Percentiles rank a stretch among this genome's conserved stretches.
Evolutionary conservation across 2,797 vertebrate genomes (phyloP).

Genomic region (Enteromius afrohamiltoni): DNA sequence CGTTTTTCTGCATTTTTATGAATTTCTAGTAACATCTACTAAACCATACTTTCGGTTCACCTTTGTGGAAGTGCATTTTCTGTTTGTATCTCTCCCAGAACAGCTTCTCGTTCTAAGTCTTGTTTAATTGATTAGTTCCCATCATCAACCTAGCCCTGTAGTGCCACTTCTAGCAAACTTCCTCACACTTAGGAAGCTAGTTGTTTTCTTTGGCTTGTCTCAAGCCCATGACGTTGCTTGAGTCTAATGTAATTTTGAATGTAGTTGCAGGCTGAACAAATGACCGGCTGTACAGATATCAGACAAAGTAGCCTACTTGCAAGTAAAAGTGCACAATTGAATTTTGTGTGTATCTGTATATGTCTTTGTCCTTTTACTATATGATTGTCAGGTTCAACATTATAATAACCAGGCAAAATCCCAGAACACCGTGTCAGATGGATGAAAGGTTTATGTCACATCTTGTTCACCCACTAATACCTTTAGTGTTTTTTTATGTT

Average conservation of each 20-base stretch:
- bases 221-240: background rate
- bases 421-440: background rate
- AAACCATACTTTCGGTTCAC: background rate
- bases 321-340: background rate
- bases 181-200: background rate
- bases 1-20: background rate
- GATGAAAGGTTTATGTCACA: conserved; percentile 12
- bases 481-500: background rate
- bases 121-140: background rate
- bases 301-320: background rate
- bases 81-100: background rate
- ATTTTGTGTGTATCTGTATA: background rate
- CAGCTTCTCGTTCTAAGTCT: background rate
- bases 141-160: background rate
- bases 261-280: background rate
- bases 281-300: background rate
- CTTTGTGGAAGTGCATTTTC: background rate
- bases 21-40: conserved; percentile 4
- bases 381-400: background rate
- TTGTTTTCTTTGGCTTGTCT: background rate
- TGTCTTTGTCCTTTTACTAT: background rate
- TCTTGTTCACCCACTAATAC: background rate
- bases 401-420: background rate
- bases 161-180: background rate
- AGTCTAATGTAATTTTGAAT: background rate